A percentile compares a stretch with the other conserved stretches of the same genome.
Conservation (phyloP, 2,113 vertebrate genomes). For the Corythornis madagascariensis region DNA sequence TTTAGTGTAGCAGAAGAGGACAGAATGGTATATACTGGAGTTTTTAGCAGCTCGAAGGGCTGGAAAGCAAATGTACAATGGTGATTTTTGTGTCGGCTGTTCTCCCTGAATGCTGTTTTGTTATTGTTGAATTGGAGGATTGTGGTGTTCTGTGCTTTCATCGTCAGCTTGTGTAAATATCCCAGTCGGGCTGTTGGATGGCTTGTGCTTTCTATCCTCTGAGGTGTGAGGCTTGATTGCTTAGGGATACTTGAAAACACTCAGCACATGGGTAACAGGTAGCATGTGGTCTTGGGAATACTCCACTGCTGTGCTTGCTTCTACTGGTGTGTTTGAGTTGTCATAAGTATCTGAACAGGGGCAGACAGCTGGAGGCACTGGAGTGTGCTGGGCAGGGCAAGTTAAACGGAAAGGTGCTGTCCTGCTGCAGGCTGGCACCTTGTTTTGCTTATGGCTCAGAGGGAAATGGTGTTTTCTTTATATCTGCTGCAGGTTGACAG, state of each 20-base stretch:
- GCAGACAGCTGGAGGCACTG: not conserved
- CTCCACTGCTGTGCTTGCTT: not conserved
- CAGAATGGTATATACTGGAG: not conserved
- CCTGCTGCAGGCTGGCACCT: not conserved
- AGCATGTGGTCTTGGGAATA: not conserved
- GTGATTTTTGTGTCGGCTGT: conserved; percentile 26
- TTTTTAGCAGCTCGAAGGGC: not conserved
- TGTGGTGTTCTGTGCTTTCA: not conserved
- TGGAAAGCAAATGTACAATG: not conserved
- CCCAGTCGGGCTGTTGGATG: not conserved
- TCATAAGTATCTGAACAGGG: not conserved
- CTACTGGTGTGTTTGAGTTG: rapidly evolving
- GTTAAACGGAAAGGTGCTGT: not conserved
- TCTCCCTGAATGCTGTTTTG: conserved; percentile 49
- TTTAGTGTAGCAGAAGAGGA: not conserved
- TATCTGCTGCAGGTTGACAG: not conserved
- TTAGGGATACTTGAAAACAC: not conserved
- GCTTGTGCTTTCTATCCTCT: rapidly evolving
- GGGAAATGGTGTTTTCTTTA: not conserved
- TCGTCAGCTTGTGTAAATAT: not conserved
- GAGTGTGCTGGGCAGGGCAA: not conserved
- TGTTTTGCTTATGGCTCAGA: rapidly evolving
- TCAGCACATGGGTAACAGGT: rapidly evolving
- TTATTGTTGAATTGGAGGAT: conserved; percentile 37
- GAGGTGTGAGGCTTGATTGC: not conserved